A percentile compares a stretch with the other conserved stretches of the same genome.
Evolutionary conservation across 1,140 invertebrate species (phyloP).

Genomic region (Heliconius eleuchia): DNA sequence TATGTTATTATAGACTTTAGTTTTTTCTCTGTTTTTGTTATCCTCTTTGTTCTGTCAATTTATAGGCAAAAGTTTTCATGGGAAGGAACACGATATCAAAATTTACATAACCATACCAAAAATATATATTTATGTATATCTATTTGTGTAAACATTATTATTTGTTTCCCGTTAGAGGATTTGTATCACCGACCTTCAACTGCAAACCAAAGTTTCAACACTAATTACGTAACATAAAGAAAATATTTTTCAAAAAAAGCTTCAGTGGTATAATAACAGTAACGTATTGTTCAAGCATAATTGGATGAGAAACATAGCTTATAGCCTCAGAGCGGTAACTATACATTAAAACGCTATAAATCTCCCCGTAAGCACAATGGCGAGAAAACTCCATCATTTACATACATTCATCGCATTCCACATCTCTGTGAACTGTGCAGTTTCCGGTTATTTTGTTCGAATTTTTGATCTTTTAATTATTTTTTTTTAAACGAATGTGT

Average conservation of each 20-base stretch:
- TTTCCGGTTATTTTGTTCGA: conserved; percentile 45
- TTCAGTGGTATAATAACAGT: conserved; percentile 2
- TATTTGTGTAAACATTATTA: too few species aligned
- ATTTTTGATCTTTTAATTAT: conserved; percentile 23
- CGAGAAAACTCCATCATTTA: conserved; percentile 47
- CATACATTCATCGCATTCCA: conserved; percentile 50
- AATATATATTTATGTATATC: too few species aligned
- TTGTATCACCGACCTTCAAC: too few species aligned
- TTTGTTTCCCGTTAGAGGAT: too few species aligned
- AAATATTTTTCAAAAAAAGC: conserved; percentile 7
- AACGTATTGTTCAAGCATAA: conserved; percentile 34
- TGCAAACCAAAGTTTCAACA: too few species aligned
- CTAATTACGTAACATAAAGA: background rate
- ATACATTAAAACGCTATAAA: conserved; percentile 31
- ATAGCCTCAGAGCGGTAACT: conserved; percentile 26
- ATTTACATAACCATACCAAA: too few species aligned
- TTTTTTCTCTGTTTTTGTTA: too few species aligned
- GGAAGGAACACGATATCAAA: too few species aligned
- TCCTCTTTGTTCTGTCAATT: too few species aligned
- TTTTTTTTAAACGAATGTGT: background rate
- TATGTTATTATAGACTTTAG: too few species aligned
- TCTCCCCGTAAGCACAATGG: conserved; percentile 47
- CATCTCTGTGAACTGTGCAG: conserved; percentile 38
- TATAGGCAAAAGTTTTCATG: too few species aligned
- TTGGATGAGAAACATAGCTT: conserved; percentile 34